Evolutionary conservation across 37 sponge, comb jelly and placozoan species (phyloP), one percentile per base, ranked within the genome.

Genomic region (Mnemiopsis leidyi): DNA sequence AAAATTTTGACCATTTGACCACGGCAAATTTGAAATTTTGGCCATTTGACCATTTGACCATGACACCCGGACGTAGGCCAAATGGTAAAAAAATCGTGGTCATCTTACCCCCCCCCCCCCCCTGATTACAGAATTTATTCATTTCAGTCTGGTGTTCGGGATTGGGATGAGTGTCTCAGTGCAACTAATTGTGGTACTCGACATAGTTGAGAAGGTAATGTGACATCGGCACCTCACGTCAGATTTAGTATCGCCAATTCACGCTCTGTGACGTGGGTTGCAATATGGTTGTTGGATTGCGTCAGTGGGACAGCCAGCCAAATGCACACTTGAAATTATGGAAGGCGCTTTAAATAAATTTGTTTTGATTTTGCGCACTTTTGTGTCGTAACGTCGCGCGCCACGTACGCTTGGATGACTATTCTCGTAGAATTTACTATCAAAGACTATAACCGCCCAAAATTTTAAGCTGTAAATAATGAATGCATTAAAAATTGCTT

Each of bases 121-220:
- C n/a, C n/a, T n/a, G n/a, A n/a, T n/a, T 61, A 61, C 16, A 23
- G 23, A 73, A 7, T n/a, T n/a, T 28, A 26, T n/a, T 73, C 38
- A 16, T 29, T 35, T 32, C 82, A 79, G 82, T 32, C 38, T 79
- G 82, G 82, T 79, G 30, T 32, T 35, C 35, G 82, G 82, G 5
- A 79, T 79, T 33, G 82, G 82, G 35, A 79, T 79, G 82, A 79
- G 82, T 32, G 82, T 79, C 5, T 36, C 82, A 18, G 82, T 79
- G 2, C 82, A 79, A 79, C 82, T 79, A 13, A 79, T 79, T 35
- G 82, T 79, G 1, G 82, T 79, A 7, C 82, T 79, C 30, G 82
- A 79, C 7, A 79, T 79, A 16, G 20, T 79, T 35, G 82, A 79
- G 36, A 79, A 79, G 82, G 82, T 79, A 34, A 79, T 61, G 68